Evolutionary conservation across 1,140 invertebrate species (phyloP), one percentile per base, ranked within the genome.

Genomic region (Wasmannia auropunctata): DNA sequence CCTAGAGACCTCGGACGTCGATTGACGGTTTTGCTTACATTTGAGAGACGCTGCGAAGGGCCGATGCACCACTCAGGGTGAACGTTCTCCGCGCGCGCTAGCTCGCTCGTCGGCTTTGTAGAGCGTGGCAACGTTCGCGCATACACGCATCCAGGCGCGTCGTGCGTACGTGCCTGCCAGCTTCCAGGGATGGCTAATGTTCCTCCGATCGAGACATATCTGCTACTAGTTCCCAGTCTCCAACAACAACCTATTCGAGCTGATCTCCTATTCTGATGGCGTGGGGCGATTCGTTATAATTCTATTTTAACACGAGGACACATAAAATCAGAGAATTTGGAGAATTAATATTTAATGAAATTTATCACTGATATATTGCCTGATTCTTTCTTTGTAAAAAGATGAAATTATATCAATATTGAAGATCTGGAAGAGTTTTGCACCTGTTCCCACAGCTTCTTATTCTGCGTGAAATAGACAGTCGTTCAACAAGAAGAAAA

Each of bases 51-150:
- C 87, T 88, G 84, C 75, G 51, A 88, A 88, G 90, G 90, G 90
- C 87, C 85, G 91, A 88, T 87, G 92, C 90, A 91, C 90, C 90
- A 89, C 86, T 79, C 92, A 92, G 92, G 93, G 94, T 94, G 92
- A 94, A 95, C 88, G 94, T 91, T 93, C 94, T 94, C 92, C 76
- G 34, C 43, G 87, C 43, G 87, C 85, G 77, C 87, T 91, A 86
- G 87, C 91, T 89, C 77, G 89, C 84, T 84, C 88, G 60, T 87
- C 77, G 79, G 37, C 67, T 83, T 83, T 83, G 67, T 83, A 74
- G 79, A 83, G 67, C 79, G 67, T 83, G 79, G 79, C 79, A 83
- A 74, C 67, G 63, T 25, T 69, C 77, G 77, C 77, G 67, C 86
- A 86, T 86, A 86, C 63, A 87, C 77, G 89, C 89, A 86, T 77